Evolutionary conservation across 2,797 vertebrate species (phyloP), one percentile per base, ranked within the genome.

Genomic region (Rachycentron canadum): DNA sequence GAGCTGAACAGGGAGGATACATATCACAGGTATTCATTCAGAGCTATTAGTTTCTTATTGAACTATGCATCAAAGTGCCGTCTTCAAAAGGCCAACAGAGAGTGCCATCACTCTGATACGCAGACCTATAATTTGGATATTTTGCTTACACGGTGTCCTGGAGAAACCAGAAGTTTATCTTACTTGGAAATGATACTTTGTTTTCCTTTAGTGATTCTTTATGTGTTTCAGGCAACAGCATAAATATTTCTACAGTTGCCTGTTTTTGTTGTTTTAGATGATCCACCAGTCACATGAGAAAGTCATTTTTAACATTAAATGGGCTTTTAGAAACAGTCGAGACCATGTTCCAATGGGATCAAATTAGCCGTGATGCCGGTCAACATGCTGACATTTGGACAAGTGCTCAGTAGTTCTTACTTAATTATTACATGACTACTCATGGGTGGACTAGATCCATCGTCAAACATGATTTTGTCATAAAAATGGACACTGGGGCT

Each of bases 41-140:
- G 60, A 65, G 71, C 82, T 77, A 77, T 89, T 88, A 73, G 78
- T 70, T 78, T 84, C 76, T 72, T 69, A 79, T 77, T 81, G 82
- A 88, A 62, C 83, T 41, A 67, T 78, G 73, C 71, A 86, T 88
- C 84, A 85, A 72, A 74, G 63, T 7, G 41, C 59, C 73, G 76
- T 78, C 70, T 73, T 78, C 64, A 77, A 76, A 91, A 82, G 66
- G 72, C 62, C 71, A 84, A 83, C 55, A 83, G 76, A 84, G 56
- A 70, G 56, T 23, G 26, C 43, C 38, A 59, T 82, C 32, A 69
- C 56, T 80, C 21, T 76, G 64, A 91, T 78, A 77, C 75, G 78
- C 40, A 72, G 69, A 80, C 64, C 66, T 52, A 69, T 73, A 59
- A 88, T 56, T 65, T 86, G 52, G 28, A 63, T 23, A 49, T 57